Evolutionary conservation across 2,888 invertebrate genomes (phyloP).

Genomic region (Argyra leucocephala): DNA sequence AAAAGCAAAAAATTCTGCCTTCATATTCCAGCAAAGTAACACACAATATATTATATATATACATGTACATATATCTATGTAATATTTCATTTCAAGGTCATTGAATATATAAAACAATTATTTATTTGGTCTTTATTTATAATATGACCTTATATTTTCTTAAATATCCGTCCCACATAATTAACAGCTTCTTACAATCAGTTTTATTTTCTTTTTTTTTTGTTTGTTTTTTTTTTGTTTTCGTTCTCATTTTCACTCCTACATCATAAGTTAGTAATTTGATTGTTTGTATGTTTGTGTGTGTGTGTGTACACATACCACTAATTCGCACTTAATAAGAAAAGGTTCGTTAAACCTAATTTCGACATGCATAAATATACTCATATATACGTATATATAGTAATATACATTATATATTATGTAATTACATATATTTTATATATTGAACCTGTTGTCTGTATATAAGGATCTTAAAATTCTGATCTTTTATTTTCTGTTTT

Average conservation of each 20-base stretch:
- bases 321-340: constrained; percentile 6
- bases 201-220: background rate
- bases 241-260: background rate
- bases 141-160: background rate
- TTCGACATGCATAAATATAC: background rate
- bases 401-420: background rate
- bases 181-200: background rate
- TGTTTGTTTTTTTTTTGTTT: too few relatives aligned
- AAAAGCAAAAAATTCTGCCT: too few relatives aligned
- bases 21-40: too few relatives aligned
- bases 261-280: background rate
- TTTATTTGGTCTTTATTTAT: background rate
- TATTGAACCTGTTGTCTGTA: background rate
- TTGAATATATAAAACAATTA: background rate
- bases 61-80: too few relatives aligned
- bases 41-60: too few relatives aligned
- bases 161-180: constrained; percentile 1
- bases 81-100: background rate
- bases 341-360: constrained; percentile 1
- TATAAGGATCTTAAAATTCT: background rate
- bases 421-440: background rate
- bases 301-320: background rate
- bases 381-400: too few relatives aligned
- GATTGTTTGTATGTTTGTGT: background rate
- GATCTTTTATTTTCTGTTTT: too few relatives aligned